Percentiles rank a stretch among this genome's conserved stretches.
Conservation (phyloP, 2,888 invertebrate genomes). For the Drosophila neoperkinsi region DNA sequence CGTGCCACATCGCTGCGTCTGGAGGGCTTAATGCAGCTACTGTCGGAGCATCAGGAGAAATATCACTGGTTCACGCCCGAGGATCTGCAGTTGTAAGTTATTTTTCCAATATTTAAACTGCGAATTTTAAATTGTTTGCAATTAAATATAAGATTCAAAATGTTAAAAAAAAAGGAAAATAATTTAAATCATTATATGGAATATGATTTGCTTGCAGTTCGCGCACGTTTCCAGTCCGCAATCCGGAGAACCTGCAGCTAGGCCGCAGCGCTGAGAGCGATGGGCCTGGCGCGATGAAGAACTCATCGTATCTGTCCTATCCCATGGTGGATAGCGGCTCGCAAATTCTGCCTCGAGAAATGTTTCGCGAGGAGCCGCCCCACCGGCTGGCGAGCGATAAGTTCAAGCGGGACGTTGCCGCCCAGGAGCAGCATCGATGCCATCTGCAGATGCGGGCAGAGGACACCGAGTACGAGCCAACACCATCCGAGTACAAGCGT, state of each 20-base stretch:
- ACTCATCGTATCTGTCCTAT: slow-evolving; percentile 81
- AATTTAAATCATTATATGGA: neutral
- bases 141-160: neutral
- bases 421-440: slow-evolving; percentile 71
- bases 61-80: slow-evolving; percentile 83
- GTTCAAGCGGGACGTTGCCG: slow-evolving; percentile 69
- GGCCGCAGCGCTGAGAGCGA: slow-evolving; percentile 56
- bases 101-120: neutral
- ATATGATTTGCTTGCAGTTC: slow-evolving; percentile 60
- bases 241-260: slow-evolving; percentile 81
- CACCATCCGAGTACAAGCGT: slow-evolving; percentile 83
- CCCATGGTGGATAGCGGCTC: slow-evolving; percentile 81
- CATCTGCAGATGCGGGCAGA: slow-evolving; percentile 74
- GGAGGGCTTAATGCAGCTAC: slow-evolving; percentile 83
- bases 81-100: slow-evolving; percentile 79
- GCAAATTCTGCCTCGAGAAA: slow-evolving; percentile 82
- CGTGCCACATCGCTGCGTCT: slow-evolving; percentile 83
- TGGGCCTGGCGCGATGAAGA: slow-evolving; percentile 65
- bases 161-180: neutral
- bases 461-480: slow-evolving; percentile 62
- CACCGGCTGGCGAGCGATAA: slow-evolving; percentile 65
- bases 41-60: slow-evolving; percentile 83
- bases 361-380: slow-evolving; percentile 69
- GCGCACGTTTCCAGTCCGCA: slow-evolving; percentile 79
- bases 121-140: neutral